A percentile compares a stretch with the other conserved stretches of the same genome.
phyloP scores from a whole-genome alignment of 2,888 invertebrate genomes.

The Tenthredo distinguenda region DNA sequence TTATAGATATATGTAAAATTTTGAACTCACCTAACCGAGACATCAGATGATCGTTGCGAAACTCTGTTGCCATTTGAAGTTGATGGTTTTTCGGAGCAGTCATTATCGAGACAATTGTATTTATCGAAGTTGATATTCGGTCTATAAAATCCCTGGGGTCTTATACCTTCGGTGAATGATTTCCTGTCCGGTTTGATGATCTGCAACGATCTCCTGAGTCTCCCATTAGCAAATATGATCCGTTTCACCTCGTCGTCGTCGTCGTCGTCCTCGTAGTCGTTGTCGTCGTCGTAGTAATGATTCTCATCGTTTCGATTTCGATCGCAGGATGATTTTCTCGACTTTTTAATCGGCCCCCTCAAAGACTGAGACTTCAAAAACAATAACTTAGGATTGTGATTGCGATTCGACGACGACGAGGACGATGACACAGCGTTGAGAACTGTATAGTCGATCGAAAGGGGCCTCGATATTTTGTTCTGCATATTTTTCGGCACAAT shows the following conservation, averaged over 20 bases:
- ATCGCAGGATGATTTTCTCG: neutral
- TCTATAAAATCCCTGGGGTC: neutral
- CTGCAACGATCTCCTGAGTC: slow-evolving; percentile 4
- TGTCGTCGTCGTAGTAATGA: neutral
- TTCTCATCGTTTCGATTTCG: neutral
- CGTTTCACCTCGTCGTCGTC: neutral
- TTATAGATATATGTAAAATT: neutral
- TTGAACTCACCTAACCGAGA: slow-evolving; percentile 24
- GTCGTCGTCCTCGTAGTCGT: neutral
- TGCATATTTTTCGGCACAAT: neutral
- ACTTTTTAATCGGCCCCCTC: neutral
- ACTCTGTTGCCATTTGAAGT: slow-evolving; percentile 5
- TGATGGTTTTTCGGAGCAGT: neutral
- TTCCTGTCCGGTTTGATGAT: slow-evolving; percentile 57
- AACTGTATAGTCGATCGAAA: neutral
- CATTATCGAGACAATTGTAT: neutral
- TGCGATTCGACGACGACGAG: neutral
- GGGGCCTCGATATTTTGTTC: neutral
- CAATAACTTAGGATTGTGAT: neutral
- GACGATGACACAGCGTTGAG: neutral
- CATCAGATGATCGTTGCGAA: slow-evolving; percentile 23
- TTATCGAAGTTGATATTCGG: neutral
- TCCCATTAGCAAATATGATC: slow-evolving; percentile 11
- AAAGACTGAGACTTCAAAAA: neutral
- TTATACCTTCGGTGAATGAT: slow-evolving; percentile 60